Conservation (phyloP, 2,113 vertebrate species). For the Xiphophorus couchianus region DNA sequence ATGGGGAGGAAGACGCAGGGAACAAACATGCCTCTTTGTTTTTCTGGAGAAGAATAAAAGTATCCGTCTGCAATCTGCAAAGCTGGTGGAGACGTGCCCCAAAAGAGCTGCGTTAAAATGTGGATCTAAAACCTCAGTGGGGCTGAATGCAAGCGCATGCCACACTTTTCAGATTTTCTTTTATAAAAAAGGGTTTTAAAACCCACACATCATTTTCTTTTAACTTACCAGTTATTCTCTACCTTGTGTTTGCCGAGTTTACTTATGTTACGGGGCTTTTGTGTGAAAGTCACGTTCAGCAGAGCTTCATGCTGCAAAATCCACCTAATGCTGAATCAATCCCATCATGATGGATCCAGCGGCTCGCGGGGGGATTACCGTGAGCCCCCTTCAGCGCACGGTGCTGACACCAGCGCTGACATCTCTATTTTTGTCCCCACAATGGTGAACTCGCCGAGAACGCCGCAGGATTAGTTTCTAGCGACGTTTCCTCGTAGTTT, state of each 20-base stretch:
- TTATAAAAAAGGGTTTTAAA: neutral
- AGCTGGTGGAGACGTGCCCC: neutral
- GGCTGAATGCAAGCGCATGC: neutral
- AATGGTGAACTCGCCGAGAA: neutral
- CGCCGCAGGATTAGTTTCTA: neutral
- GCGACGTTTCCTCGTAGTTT: too few relatives aligned
- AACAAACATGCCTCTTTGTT: constrained; percentile 49
- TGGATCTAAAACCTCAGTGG: too few relatives aligned
- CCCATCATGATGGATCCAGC: constrained; percentile 25
- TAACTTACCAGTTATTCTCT: neutral
- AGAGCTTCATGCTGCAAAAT: constrained; percentile 40
- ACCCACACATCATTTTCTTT: neutral
- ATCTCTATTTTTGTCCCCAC: neutral
- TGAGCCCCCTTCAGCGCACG: constrained; percentile 1
- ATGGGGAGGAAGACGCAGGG: constrained; percentile 48
- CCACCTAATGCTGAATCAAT: constrained; percentile 52
- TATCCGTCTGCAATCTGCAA: too few relatives aligned
- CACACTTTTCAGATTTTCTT: neutral
- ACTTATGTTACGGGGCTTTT: neutral
- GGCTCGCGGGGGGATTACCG: constrained; percentile 24
- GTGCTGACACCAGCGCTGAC: constrained; percentile 13
- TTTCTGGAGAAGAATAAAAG: constrained; percentile 19
- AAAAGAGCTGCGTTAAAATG: too few relatives aligned
- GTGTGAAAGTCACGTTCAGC: constrained; percentile 37
- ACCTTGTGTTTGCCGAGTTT: neutral